Evolutionary conservation across 2,797 vertebrate species (phyloP).

Genomic region (Syngnathus acus): DNA sequence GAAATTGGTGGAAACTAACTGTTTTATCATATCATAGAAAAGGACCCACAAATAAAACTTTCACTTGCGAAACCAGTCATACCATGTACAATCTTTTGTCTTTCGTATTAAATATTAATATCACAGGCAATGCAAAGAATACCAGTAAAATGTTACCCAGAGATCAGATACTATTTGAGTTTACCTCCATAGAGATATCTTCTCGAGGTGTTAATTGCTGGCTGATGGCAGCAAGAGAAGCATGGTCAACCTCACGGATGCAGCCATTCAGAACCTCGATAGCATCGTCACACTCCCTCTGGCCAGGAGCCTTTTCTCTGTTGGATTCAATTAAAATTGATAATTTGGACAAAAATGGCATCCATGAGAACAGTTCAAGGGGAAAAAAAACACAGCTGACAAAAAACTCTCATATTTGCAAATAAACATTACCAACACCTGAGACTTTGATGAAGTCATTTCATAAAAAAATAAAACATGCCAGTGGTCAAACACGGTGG

Average conservation of each 20-base stretch:
- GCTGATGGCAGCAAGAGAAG: conserved; percentile 91
- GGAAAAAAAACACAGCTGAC: too few relatives aligned
- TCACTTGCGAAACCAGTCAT: neutral
- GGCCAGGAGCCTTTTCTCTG: conserved; percentile 97
- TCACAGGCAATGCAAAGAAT: neutral
- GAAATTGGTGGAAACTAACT: neutral
- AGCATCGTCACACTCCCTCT: conserved; percentile 90
- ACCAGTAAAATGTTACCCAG: neutral
- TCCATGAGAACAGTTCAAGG: too few relatives aligned
- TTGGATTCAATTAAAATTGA: conserved; percentile 10
- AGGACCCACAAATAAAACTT: neutral
- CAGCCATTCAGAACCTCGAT: conserved; percentile 87
- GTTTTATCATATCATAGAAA: neutral
- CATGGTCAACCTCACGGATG: conserved; percentile 92
- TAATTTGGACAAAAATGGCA: too few relatives aligned
- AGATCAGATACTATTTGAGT: neutral
- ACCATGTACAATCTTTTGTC: neutral
- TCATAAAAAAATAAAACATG: too few relatives aligned
- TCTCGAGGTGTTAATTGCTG: conserved; percentile 89
- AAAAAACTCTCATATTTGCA: too few relatives aligned
- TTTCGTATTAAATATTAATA: neutral
- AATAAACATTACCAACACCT: too few relatives aligned
- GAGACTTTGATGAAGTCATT: too few relatives aligned
- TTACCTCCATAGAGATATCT: conserved; percentile 95
- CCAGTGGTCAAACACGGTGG: too few relatives aligned